Base-by-base conservation (phyloP, 2,797 vertebrate species). In the Spinus olivaceus region DNA sequence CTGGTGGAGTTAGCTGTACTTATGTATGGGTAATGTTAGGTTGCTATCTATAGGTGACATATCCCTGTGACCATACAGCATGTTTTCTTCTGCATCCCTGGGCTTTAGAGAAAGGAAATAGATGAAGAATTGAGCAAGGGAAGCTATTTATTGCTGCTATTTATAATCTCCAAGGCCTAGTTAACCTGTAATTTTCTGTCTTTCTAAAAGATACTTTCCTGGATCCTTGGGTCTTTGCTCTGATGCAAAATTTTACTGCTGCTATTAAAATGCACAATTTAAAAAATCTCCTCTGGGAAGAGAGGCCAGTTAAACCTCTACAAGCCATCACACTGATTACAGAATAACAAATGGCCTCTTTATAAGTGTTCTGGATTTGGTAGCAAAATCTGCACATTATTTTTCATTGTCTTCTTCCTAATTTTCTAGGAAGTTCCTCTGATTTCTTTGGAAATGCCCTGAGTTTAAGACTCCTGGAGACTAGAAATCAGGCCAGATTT, bases 401-500 rank as follows among this genome's bases (percentile, higher is more conserved):
- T 85, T 86, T 85, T 87, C 35, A 66, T 51, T 64, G 28, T 39
- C 21, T 63, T 81, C 51, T 76, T 79, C 60, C 74, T 72, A 71
- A 51, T 78, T 35, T 69, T 65, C 30, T n/a, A 80, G 63, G 50
- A 74, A 85, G 27, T 67, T 92, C 30, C 54, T 71, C 21, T 63
- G 33, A 72, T 59, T 87, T 89, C 41, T 56, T 27, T 56, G 28
- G 21, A 82, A 77, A 82, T 80, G 21, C 63, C 15, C 69, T 28
- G 22, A 83, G 50, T 69, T 80, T 86, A 79, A 86, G 56, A 54
- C 35, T 94, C 9, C 3, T 14, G 14, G 17, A 89, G 56, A 70
- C 27, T 44, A 27, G 59, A 89, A 90, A 81, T 18, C 18, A 81
- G 74, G 59, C 10, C 41, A 87, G 50, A 59, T 64, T 67, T 92